A percentile compares a stretch with the other conserved stretches of the same genome.
Evolutionary conservation across 2,113 vertebrate genomes (phyloP).

Genomic region (Polypterus senegalus): DNA sequence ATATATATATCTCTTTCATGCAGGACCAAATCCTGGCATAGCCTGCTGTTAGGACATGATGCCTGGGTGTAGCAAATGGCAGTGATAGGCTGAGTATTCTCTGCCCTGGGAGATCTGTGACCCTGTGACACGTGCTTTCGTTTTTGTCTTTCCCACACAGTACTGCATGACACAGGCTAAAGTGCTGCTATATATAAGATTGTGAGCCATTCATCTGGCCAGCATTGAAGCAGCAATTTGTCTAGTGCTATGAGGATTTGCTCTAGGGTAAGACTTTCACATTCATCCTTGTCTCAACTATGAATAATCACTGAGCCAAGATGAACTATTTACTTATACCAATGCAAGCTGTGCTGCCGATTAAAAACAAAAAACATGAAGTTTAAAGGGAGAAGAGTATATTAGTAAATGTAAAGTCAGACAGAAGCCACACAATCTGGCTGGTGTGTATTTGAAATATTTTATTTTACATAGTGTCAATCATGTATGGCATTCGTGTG

Average conservation of each 20-base stretch:
- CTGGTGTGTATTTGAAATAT: too few species aligned
- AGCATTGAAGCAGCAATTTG: conserved; percentile 17
- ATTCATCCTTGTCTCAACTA: conserved; percentile 41
- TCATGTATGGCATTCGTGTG: too few species aligned
- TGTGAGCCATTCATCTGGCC: conserved; percentile 27
- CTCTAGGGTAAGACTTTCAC: conserved; percentile 47
- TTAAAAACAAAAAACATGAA: conserved; percentile 19
- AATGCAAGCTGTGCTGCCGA: conserved; percentile 49
- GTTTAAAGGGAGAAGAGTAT: conserved; percentile 14
- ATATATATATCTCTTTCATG: too few species aligned
- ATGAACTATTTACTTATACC: conserved; percentile 54
- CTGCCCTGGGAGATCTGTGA: conserved; percentile 60
- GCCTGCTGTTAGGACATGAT: too few species aligned
- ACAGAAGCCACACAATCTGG: too few species aligned
- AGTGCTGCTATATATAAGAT: conserved; percentile 44
- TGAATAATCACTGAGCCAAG: conserved; percentile 64
- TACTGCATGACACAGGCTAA: conserved; percentile 40
- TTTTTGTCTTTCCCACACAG: conserved; percentile 78
- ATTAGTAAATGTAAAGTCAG: not conserved
- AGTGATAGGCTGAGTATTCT: conserved; percentile 22
- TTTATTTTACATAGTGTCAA: too few species aligned
- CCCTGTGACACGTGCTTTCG: conserved; percentile 48
- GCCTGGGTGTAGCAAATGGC: not conserved
- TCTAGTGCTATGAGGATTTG: conserved; percentile 31
- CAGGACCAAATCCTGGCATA: too few species aligned